A percentile compares a stretch with the other conserved stretches of the same genome.
These are phyloP conservation scores for Adela reaumurella DNA, from an alignment of 2,888 invertebrate genomes.

Conservation along the genomic window DNA sequence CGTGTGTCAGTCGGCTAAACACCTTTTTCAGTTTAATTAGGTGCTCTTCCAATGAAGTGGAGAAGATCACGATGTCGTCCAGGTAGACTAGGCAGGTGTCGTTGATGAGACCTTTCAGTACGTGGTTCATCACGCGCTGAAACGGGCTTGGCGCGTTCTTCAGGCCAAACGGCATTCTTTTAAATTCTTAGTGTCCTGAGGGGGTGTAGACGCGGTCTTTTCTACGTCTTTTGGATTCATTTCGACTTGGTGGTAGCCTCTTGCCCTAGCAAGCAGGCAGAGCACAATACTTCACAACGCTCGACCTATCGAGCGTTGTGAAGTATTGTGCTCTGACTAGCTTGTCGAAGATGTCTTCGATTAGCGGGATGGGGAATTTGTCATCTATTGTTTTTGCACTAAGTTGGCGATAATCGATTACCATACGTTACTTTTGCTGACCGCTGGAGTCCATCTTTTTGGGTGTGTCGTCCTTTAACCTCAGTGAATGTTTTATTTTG, in stretches of 20 bases:
- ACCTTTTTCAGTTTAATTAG: constrained; percentile 3
- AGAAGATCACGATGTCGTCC: constrained; percentile 12
- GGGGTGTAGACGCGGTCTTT: constrained; percentile 12
- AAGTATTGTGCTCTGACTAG: constrained; percentile 11
- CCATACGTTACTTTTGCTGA: too few species aligned
- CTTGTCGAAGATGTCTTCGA: constrained; percentile 5
- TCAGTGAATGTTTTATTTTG: too few species aligned
- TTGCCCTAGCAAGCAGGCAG: constrained; percentile 10
- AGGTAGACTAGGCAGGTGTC: constrained; percentile 10
- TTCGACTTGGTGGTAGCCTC: constrained; percentile 12
- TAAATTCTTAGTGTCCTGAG: constrained; percentile 11
- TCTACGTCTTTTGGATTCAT: constrained; percentile 10
- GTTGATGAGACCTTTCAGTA: constrained; percentile 8
- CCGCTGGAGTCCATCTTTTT: too few species aligned
- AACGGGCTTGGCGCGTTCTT: constrained; percentile 12
- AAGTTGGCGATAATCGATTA: too few species aligned
- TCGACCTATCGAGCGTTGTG: constrained; percentile 13
- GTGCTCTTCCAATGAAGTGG: constrained; percentile 6
- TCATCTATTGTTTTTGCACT: too few species aligned
- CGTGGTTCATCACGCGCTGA: constrained; percentile 12
- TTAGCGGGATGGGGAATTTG: constrained; percentile 4
- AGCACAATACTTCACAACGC: constrained; percentile 12
- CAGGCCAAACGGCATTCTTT: constrained; percentile 13
- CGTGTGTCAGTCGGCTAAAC: constrained; percentile 2
- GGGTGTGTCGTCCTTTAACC: too few species aligned